These are phyloP conservation scores for Scrobipalpa atriplicella DNA, from an alignment of 2,888 invertebrate species.

Conservation along the genomic window DNA sequence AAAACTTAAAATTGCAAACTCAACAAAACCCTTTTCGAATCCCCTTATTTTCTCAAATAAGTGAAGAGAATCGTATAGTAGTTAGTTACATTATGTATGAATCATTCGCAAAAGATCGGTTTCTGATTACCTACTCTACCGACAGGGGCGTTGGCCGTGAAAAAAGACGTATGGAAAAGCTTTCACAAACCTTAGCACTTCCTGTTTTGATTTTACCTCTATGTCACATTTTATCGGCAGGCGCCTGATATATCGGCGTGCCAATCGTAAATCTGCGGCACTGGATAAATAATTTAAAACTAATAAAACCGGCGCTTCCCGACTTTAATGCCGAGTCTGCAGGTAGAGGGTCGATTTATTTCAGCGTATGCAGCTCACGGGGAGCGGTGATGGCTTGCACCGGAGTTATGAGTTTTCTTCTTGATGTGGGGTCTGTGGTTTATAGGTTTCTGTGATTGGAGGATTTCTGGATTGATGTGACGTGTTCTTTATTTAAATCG, in stretches of 20 bases:
- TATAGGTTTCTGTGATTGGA: background rate
- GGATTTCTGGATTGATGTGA: background rate
- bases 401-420: background rate
- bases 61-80: too few species aligned
- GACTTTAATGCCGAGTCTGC: conserved; percentile 32
- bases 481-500: background rate
- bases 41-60: too few species aligned
- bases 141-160: too few species aligned
- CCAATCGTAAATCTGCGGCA: conserved; percentile 79
- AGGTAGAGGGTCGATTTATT: conserved; percentile 43
- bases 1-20: too few species aligned
- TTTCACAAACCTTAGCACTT: too few species aligned
- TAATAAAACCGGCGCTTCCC: conserved; percentile 63
- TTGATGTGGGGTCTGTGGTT: background rate
- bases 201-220: background rate
- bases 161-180: too few species aligned
- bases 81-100: too few species aligned
- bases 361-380: conserved; percentile 17
- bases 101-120: too few species aligned
- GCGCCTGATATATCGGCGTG: conserved; percentile 75
- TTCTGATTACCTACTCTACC: too few species aligned
- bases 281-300: conserved; percentile 82
- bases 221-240: conserved; percentile 71
- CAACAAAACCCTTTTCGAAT: too few species aligned
- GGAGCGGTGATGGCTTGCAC: background rate